Base-by-base conservation (phyloP, 2,113 vertebrate species). In the Tympanuchus pallidicinctus region DNA sequence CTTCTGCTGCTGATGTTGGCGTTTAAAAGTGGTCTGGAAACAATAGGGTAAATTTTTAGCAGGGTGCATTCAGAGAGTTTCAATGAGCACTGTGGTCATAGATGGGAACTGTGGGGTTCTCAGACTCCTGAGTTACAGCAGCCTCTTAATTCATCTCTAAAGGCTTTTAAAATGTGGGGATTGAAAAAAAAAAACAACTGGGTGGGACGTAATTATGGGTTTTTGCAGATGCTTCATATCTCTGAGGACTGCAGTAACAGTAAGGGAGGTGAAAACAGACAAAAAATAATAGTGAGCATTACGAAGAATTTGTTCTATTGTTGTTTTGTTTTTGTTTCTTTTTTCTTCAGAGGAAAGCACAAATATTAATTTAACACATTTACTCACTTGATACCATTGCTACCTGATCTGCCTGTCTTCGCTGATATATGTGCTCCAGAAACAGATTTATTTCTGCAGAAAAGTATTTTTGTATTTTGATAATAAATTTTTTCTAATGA, bases 401-500 rank as follows among this genome's bases (percentile, higher is more conserved):
- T 90, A 86, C 63, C 63, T 82, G 54, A 57, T 47, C 63, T 88
- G 36, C 43, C 84, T 91, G 71, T n/a, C 54, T 84, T 72, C 84
- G 71, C 66, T 74, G 77, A 90, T 88, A 54, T 60, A 86, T 64
- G 16, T 67, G 52, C 45, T 74, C n/a, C 72, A 86, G 60, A 52
- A 63, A 40, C 34, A 73, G 72, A 92, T 92, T 82, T 90, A 82
- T 93, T 95, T 76, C 76, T 80, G 76, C 48, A 84, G 61, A 78
- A 36, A 74, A 13, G 48, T 30, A 50, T 74, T 92, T 85, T 81
- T 88, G 72, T 83, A 78, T 84, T 92, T 90, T 84, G 47, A 70
- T 65, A 63, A 88, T 83, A 90, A 92, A 90, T 88, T 86, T 8
- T 90, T 88, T 86, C 78, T 75, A 73, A 89, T 43, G 78, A 85